Evolutionary conservation across 1,140 invertebrate species (phyloP), one percentile per base, ranked within the genome.

Genomic region (Aricia agestis): DNA sequence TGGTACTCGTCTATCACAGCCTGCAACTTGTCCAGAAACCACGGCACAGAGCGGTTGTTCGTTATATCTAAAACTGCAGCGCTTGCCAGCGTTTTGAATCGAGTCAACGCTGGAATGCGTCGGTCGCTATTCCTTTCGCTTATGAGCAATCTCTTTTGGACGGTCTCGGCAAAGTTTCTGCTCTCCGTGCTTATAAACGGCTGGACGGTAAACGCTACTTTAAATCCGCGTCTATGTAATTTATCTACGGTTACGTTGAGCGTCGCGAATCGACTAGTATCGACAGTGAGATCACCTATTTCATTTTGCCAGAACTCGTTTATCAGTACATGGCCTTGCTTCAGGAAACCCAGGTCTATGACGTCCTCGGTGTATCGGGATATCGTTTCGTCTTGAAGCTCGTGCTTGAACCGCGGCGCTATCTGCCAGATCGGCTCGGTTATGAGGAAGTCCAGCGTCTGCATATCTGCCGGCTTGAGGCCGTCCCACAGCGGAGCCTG

Each of bases 141-240:
- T 32, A 97, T 94, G 1, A 97, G 78, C 31, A 96, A 78, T 72
- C 94, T 92, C 63, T 94, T 95, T 52, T 94, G 90, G 0, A 98
- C 95, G 1, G 96, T 95, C 69, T 96, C 94, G 63, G 94, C 94
- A 81, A 97, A 97, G 78, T 96, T 97, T 2, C 85, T 85, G 69
- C 96, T 96, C 75, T 97, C 96, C 0, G 96, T 97, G 42, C 96
- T 96, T 65, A 98, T 96, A 79, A 97, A 98, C 0, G 97, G 97
- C 76, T 97, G 96, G 2, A 98, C 93, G 0, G 96, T 95, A 74
- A 98, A 95, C 0, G 96, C 95, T 25, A 98, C 95, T 83, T 96
- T 94, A 69, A 98, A 98, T 2, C 97, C 97, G 77, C 97, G 92
- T 45, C 97, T 92, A 73, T 96, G 95, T 31, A 97, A 93, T 61